phyloP scores from a whole-genome alignment of 2,888 invertebrate genomes.

The Herminia tarsipennalis region DNA sequence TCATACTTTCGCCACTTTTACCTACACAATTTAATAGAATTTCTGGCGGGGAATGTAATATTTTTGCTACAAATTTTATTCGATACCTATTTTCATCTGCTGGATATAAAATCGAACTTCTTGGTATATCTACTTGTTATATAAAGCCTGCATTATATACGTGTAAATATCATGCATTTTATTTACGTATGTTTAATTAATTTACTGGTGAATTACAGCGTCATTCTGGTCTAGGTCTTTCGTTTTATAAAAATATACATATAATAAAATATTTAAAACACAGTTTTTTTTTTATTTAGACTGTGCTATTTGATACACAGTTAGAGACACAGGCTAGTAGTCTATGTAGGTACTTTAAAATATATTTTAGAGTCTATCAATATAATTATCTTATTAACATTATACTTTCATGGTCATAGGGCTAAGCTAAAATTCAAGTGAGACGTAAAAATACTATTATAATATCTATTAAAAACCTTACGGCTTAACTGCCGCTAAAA shows the following conservation, averaged over 20 bases:
- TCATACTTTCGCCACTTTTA: conserved; percentile 79
- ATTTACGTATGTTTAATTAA: too few relatives aligned
- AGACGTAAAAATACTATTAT: conserved; percentile 43
- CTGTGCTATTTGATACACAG: too few relatives aligned
- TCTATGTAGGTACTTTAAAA: too few relatives aligned
- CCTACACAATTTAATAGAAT: conserved; percentile 75
- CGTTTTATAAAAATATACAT: too few relatives aligned
- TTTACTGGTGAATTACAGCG: too few relatives aligned
- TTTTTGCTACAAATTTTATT: conserved; percentile 56
- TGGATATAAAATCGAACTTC: conserved; percentile 29
- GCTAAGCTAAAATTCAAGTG: conserved; percentile 22
- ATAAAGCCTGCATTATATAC: too few relatives aligned
- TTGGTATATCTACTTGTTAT: background rate
- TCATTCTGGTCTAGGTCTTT: too few relatives aligned
- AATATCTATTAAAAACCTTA: conserved; percentile 50
- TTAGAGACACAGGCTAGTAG: too few relatives aligned
- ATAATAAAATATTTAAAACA: too few relatives aligned
- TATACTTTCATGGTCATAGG: conserved; percentile 16
- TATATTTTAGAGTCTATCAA: too few relatives aligned
- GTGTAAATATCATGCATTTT: too few relatives aligned
- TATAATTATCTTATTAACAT: conserved; percentile 4
- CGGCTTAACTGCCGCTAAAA: conserved; percentile 44
- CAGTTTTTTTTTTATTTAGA: too few relatives aligned
- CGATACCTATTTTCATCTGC: conserved; percentile 45
- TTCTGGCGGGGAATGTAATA: conserved; percentile 64